phyloP scores from a whole-genome alignment of 2,113 vertebrate genomes.

The Lampris megalopsis region DNA sequence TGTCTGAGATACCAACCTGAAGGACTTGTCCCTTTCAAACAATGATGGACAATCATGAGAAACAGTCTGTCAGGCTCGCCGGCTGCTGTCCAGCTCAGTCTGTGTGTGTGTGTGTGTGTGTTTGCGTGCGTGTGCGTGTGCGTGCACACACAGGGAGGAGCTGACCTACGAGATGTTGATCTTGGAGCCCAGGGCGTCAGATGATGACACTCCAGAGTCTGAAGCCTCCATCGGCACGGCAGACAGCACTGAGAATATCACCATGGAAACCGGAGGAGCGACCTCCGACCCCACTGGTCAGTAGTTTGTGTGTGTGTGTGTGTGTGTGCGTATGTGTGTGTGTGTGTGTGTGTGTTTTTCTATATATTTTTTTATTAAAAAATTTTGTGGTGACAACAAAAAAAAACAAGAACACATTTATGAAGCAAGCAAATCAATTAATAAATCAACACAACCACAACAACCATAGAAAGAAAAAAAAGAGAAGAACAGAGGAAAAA shows the following conservation, averaged over 20 bases:
- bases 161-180: constrained; percentile 94
- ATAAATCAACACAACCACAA: no score
- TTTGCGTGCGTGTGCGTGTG: not conserved
- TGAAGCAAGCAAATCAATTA: no score
- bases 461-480: no score
- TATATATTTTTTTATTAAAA: no score
- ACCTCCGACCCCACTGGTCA: constrained; percentile 84
- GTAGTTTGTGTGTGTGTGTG: not conserved
- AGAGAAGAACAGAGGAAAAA: no score
- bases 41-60: no score
- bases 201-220: constrained; percentile 93
- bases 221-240: constrained; percentile 94
- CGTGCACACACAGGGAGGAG: constrained; percentile 86
- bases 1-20: no score
- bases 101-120: not conserved
- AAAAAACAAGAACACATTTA: no score
- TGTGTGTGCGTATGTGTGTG: constrained; percentile 7
- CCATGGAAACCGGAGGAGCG: constrained; percentile 88
- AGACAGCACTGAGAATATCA: constrained; percentile 93
- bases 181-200: constrained; percentile 90
- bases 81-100: no score
- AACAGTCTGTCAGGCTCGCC: no score
- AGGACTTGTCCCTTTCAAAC: no score
- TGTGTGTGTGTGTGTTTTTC: not conserved
- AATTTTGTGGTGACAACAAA: no score